Evolutionary conservation across 2,888 invertebrate species (phyloP).

Genomic region (Falcaria lacertinaria): DNA sequence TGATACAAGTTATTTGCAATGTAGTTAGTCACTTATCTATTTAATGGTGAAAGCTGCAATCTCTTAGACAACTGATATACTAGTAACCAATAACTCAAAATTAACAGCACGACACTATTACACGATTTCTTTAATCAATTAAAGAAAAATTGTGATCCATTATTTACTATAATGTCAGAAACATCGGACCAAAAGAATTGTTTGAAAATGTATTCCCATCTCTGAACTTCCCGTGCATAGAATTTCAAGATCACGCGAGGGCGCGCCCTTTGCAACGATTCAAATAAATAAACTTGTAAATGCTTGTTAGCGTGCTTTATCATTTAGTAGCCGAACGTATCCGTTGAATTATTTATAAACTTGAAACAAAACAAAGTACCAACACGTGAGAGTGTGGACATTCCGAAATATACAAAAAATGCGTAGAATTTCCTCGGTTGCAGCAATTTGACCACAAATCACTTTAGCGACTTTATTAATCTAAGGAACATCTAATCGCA

Average conservation of each 20-base stretch:
- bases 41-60: no score
- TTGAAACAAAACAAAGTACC: background rate
- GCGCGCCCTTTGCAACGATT: background rate
- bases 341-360: background rate
- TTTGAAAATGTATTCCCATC: background rate
- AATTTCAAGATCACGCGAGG: background rate
- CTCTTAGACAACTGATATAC: no score
- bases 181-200: background rate
- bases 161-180: background rate
- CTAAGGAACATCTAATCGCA: background rate
- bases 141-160: no score
- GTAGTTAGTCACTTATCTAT: no score
- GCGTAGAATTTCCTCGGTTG: background rate
- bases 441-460: background rate
- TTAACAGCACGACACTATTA: no score
- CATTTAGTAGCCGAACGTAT: background rate
- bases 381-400: background rate
- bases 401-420: background rate
- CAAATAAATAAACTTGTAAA: constrained; percentile 1
- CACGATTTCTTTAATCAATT: no score
- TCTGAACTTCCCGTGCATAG: background rate
- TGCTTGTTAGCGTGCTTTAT: background rate
- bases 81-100: no score
- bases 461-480: background rate
- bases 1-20: no score